Evolutionary conservation across 2,888 invertebrate species (phyloP).

Genomic region (Synergus laeviventris): DNA sequence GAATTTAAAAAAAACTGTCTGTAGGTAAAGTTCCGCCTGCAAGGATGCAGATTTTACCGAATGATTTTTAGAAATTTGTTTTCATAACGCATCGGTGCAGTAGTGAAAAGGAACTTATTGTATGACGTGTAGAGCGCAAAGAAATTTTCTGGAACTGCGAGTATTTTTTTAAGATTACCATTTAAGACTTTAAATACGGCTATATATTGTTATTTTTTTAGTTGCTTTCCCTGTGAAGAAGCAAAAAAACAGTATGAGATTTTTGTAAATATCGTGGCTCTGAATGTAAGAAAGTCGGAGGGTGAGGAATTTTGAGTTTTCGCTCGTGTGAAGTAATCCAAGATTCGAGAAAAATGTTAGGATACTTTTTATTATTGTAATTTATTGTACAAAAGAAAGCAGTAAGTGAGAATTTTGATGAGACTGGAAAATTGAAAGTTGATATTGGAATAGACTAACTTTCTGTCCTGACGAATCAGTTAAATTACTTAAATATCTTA

Average conservation of each 20-base stretch:
- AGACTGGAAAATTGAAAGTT: slow-evolving; percentile 5
- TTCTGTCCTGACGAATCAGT: background rate
- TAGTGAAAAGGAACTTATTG: background rate
- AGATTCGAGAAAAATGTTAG: slow-evolving; percentile 24
- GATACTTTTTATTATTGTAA: slow-evolving; percentile 17
- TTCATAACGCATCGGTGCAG: slow-evolving; percentile 14
- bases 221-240: slow-evolving; percentile 49
- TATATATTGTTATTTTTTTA: slow-evolving; percentile 47
- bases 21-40: slow-evolving; percentile 27
- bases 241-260: slow-evolving; percentile 41
- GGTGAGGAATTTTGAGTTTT: slow-evolving; percentile 16
- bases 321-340: slow-evolving; percentile 16
- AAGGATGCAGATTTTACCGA: background rate
- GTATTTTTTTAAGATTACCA: slow-evolving; percentile 39
- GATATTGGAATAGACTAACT: background rate
- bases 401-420: background rate
- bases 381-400: slow-evolving; percentile 23
- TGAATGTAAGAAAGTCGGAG: background rate
- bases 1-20: background rate
- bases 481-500: background rate
- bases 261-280: slow-evolving; percentile 38
- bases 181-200: slow-evolving; percentile 33
- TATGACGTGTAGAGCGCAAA: slow-evolving; percentile 32
- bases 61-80: background rate
- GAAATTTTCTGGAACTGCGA: slow-evolving; percentile 36